Evolutionary conservation across 2,113 vertebrate genomes (phyloP).

Genomic region (Corythoichthys haematopterus): DNA sequence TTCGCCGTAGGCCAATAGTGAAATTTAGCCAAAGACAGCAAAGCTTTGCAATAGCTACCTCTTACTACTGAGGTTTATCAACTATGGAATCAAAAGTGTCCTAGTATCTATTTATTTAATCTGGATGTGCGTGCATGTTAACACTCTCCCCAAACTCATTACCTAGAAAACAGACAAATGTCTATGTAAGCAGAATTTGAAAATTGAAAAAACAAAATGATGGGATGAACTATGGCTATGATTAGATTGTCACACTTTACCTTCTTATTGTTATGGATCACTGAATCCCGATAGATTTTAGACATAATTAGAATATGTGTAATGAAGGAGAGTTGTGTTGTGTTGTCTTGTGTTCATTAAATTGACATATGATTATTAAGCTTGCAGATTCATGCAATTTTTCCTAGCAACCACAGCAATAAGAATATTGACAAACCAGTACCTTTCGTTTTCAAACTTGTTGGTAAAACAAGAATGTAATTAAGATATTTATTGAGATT

Average conservation of each 20-base stretch:
- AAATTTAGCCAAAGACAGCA: conserved; percentile 37
- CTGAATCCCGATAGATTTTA: not conserved
- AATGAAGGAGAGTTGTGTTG: not conserved
- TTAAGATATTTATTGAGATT: too few relatives aligned
- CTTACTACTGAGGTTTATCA: conserved; percentile 16
- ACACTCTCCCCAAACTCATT: too few relatives aligned
- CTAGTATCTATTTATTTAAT: conserved; percentile 7
- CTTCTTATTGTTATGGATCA: not conserved
- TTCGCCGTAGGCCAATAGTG: conserved; percentile 32
- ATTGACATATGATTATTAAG: too few relatives aligned
- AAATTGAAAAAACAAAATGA: not conserved
- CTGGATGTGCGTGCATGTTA: not conserved
- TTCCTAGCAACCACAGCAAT: too few relatives aligned
- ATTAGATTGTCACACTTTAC: not conserved
- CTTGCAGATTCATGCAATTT: too few relatives aligned
- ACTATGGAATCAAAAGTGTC: conserved; percentile 11
- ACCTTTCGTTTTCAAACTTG: too few relatives aligned
- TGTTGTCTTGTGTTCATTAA: too few relatives aligned
- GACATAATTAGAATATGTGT: not conserved
- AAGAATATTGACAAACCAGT: too few relatives aligned
- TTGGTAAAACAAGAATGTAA: too few relatives aligned
- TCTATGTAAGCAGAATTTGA: not conserved
- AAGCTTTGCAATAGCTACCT: conserved; percentile 24
- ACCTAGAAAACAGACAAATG: not conserved
- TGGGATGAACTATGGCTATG: not conserved